Percentiles rank a stretch among this genome's conserved stretches.
phyloP scores from a whole-genome alignment of 2,113 vertebrate genomes.

The Rafetus swinhoei region DNA sequence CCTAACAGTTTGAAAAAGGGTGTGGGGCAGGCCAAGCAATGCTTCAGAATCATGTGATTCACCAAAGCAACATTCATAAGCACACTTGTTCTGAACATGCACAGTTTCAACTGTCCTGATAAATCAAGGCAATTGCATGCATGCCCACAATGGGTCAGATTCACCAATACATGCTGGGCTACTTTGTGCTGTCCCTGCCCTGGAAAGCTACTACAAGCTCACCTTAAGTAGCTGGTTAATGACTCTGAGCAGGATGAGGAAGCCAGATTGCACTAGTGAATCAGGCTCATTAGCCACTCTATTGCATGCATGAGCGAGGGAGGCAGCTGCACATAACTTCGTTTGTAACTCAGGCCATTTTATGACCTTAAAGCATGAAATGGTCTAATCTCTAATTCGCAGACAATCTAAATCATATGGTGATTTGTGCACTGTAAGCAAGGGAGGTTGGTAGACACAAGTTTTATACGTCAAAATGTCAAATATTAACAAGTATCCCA shows the following conservation, averaged over 20 bases:
- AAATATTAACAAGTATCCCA: background rate
- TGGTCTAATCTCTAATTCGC: conserved; percentile 40
- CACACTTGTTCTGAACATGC: background rate
- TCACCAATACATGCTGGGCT: background rate
- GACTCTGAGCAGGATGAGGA: background rate
- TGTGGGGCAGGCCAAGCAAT: background rate
- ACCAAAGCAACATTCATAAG: background rate
- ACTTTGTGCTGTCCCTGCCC: background rate
- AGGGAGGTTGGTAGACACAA: background rate
- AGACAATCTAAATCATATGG: background rate
- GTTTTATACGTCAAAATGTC: conserved; percentile 23
- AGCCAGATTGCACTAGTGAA: background rate
- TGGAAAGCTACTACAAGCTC: background rate
- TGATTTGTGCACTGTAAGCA: background rate
- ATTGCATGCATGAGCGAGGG: background rate
- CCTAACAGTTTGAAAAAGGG: background rate
- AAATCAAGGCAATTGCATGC: background rate
- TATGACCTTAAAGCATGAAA: background rate
- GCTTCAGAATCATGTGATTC: background rate
- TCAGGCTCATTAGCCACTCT: background rate
- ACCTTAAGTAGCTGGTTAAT: fast-evolving
- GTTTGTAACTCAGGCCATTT: conserved; percentile 23
- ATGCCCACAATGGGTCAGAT: background rate
- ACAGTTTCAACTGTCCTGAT: background rate
- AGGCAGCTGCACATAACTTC: conserved; percentile 17